A percentile compares a stretch with the other conserved stretches of the same genome.
These are phyloP conservation scores for Mythimna vitellina DNA, from an alignment of 2,888 invertebrate genomes.

Conservation along the genomic window DNA sequence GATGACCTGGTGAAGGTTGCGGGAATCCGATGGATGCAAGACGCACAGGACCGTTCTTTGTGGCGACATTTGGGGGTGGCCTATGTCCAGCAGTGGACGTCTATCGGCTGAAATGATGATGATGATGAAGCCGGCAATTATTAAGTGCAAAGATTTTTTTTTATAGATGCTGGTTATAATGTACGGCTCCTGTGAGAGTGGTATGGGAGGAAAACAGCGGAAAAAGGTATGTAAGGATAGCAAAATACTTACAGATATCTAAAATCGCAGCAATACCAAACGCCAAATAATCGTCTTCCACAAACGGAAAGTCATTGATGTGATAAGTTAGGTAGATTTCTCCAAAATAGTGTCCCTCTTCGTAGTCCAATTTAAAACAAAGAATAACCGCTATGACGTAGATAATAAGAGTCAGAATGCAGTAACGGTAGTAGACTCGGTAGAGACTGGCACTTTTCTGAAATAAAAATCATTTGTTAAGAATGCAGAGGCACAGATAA, in stretches of 20 bases:
- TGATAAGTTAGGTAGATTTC: conserved; percentile 27
- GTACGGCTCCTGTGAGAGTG: neutral
- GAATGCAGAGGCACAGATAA: neutral
- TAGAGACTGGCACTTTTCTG: conserved; percentile 33
- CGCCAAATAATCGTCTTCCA: rapidly evolving
- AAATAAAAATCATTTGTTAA: neutral
- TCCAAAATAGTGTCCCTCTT: neutral
- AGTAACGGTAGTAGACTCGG: conserved; percentile 22
- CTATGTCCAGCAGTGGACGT: too few relatives aligned
- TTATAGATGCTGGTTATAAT: too few relatives aligned
- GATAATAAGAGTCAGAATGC: conserved; percentile 15
- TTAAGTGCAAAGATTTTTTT: too few relatives aligned
- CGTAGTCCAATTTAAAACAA: neutral
- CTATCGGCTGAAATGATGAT: too few relatives aligned
- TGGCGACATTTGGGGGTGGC: too few relatives aligned
- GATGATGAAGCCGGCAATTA: too few relatives aligned
- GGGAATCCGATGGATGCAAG: too few relatives aligned
- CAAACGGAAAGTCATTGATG: rapidly evolving
- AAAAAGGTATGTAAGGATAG: neutral
- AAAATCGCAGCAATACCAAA: neutral
- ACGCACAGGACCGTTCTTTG: too few relatives aligned
- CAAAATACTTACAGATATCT: conserved; percentile 29
- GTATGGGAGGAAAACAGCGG: neutral
- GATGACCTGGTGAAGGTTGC: too few relatives aligned
- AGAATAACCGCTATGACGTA: conserved; percentile 7